Conservation (phyloP, 2,888 invertebrate genomes). For the Sminthurides aquaticus region DNA sequence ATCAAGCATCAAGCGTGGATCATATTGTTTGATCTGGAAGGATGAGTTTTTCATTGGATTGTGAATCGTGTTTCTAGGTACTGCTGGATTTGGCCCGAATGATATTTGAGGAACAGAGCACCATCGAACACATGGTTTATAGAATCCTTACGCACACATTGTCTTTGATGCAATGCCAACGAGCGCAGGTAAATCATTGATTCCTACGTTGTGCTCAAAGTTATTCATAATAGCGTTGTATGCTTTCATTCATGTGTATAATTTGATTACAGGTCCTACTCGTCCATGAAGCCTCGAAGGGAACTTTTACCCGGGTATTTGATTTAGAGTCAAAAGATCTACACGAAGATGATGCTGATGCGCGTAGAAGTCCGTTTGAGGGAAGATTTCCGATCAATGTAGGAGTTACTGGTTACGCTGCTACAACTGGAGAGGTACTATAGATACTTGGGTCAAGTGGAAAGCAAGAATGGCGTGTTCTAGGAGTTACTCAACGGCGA, state of each 20-base stretch:
- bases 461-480: background rate
- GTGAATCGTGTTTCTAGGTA: slow-evolving; percentile 60
- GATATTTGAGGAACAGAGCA: slow-evolving; percentile 94
- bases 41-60: too few species aligned
- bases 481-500: too few species aligned
- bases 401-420: slow-evolving; percentile 89
- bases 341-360: slow-evolving; percentile 70
- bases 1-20: too few species aligned
- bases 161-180: slow-evolving; percentile 85
- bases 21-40: too few species aligned
- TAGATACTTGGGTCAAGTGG: background rate
- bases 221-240: background rate
- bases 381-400: slow-evolving; percentile 90
- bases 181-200: slow-evolving; percentile 69
- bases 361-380: slow-evolving; percentile 75
- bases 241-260: too few species aligned
- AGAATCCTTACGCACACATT: slow-evolving; percentile 89
- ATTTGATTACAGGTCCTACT: slow-evolving; percentile 71
- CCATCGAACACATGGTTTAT: slow-evolving; percentile 88
- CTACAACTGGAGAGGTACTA: slow-evolving; percentile 87
- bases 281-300: slow-evolving; percentile 82
- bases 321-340: slow-evolving; percentile 86
- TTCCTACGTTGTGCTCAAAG: background rate
- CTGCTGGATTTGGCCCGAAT: slow-evolving; percentile 87
- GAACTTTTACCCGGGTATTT: slow-evolving; percentile 87